Evolutionary conservation across 2,113 vertebrate genomes (phyloP).

Genomic region (Orycteropus afer): DNA sequence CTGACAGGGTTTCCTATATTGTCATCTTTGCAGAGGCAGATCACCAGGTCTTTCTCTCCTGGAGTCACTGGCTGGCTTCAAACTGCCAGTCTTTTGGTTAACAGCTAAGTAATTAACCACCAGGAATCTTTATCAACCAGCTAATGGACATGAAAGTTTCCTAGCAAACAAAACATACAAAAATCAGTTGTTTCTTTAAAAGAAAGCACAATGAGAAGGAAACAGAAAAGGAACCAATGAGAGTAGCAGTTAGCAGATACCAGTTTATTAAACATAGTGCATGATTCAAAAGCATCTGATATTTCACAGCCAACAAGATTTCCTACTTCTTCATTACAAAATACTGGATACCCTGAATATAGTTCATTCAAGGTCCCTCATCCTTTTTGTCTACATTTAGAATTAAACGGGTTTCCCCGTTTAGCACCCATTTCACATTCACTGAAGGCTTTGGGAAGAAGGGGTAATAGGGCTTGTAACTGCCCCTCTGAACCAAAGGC

Average conservation of each 20-base stretch:
- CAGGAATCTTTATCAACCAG: neutral
- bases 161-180: neutral
- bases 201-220: neutral
- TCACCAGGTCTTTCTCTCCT: neutral
- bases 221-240: neutral
- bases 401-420: neutral
- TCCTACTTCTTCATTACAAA: slow-evolving; percentile 1
- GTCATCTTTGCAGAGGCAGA: neutral
- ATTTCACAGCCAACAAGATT: neutral
- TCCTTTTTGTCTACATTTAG: neutral
- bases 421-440: slow-evolving; percentile 36
- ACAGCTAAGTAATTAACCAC: neutral
- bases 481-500: slow-evolving; percentile 75
- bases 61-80: neutral
- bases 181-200: neutral
- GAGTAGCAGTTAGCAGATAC: neutral
- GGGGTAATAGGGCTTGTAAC: neutral
- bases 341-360: neutral
- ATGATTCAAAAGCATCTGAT: slow-evolving; percentile 31
- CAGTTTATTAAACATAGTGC: slow-evolving; percentile 72
- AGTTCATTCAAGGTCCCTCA: neutral
- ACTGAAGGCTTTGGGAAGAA: slow-evolving; percentile 37
- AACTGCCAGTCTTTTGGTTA: neutral
- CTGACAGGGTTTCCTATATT: neutral
- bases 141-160: neutral